These are phyloP conservation scores for Taphrorychus bicolor DNA, from an alignment of 2,888 invertebrate species.

Conservation along the genomic window DNA sequence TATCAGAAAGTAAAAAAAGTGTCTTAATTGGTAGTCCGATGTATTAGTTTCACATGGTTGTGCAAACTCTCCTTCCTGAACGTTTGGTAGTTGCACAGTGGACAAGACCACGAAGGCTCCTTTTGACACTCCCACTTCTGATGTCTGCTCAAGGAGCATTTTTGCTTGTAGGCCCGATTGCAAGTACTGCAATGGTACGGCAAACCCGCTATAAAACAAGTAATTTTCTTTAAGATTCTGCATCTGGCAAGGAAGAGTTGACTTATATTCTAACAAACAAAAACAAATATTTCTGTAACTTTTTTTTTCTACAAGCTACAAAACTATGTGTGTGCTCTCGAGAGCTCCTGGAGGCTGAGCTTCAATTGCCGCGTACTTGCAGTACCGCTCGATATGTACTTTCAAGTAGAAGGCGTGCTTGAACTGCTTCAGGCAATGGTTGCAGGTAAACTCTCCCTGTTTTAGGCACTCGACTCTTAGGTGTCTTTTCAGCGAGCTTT, in stretches of 20 bases:
- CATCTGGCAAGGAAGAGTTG: too few species aligned
- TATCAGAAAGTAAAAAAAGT: too few species aligned
- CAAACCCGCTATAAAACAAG: too few species aligned
- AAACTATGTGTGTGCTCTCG: too few species aligned
- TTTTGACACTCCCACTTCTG: slow-evolving; percentile 36
- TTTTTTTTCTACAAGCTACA: too few species aligned
- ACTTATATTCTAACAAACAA: too few species aligned
- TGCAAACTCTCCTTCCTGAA: slow-evolving; percentile 64
- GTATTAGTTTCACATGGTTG: too few species aligned
- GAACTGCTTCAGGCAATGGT: slow-evolving; percentile 46
- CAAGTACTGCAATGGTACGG: slow-evolving; percentile 19
- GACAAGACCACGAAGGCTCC: slow-evolving; percentile 35
- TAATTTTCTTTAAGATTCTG: too few species aligned
- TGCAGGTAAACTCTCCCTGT: slow-evolving; percentile 39
- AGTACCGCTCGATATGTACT: slow-evolving; percentile 43
- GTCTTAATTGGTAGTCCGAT: too few species aligned
- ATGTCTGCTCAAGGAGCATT: slow-evolving; percentile 29
- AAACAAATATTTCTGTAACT: too few species aligned
- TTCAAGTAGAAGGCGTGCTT: slow-evolving; percentile 50
- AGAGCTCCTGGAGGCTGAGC: too few species aligned
- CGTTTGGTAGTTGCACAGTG: slow-evolving; percentile 66
- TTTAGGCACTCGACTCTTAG: slow-evolving; percentile 43
- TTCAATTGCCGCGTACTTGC: too few species aligned
- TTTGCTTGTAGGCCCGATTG: slow-evolving; percentile 33
- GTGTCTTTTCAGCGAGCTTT: slow-evolving; percentile 40